Percentiles rank a stretch among this genome's conserved stretches.
These are phyloP conservation scores for Corapipo altera DNA, from an alignment of 2,113 vertebrate genomes.

Conservation along the genomic window DNA sequence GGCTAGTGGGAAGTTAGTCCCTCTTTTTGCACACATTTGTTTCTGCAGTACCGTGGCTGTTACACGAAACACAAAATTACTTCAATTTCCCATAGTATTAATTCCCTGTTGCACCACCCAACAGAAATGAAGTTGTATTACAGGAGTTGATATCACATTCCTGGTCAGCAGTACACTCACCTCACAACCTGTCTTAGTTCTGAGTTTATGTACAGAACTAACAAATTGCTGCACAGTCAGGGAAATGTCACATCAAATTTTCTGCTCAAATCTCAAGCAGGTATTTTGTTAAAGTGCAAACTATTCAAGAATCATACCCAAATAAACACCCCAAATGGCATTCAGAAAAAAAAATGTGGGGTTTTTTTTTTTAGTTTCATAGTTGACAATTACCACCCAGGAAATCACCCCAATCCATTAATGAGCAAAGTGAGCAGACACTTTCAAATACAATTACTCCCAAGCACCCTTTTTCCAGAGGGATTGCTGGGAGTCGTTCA, in stretches of 20 bases:
- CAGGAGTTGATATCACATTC: fast-evolving
- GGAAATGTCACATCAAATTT: background rate
- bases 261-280: conserved; percentile 11
- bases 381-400: background rate
- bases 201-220: background rate
- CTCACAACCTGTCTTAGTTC: background rate
- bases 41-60: background rate
- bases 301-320: background rate
- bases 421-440: background rate
- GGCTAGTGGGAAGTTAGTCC: background rate
- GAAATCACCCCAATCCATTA: background rate
- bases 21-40: background rate
- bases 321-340: background rate
- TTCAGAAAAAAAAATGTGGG: background rate
- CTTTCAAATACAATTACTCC: background rate
- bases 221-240: background rate
- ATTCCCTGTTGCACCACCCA: background rate
- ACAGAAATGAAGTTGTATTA: background rate
- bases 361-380: background rate
- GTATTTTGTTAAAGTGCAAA: conserved; percentile 1
- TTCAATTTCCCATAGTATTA: background rate
- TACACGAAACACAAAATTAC: background rate
- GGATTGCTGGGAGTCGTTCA: fast-evolving
- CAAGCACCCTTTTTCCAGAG: background rate
- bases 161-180: background rate